Base-by-base conservation (phyloP, 2,888 invertebrate species). In the Choreutis nemorana region DNA sequence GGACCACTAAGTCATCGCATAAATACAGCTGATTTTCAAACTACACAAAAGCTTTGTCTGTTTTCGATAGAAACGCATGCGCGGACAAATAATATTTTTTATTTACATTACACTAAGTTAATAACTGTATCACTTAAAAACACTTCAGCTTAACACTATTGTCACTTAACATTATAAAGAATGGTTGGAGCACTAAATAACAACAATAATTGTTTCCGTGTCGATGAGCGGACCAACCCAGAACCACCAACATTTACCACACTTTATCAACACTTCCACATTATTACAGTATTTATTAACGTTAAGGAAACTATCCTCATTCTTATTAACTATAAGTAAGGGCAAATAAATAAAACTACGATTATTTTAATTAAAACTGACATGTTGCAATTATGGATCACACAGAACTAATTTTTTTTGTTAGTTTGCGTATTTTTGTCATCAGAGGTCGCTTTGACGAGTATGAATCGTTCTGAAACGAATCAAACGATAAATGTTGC, bases 11-110 rank as follows among this genome's bases (percentile, higher is more conserved):
- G 75, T 75, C 81, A 81, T 81, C 58, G 73, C 81, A 77, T 55
- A 47, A 62, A 65, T 71, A 78, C 81, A 81, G 81, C 81, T 81
- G 81, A 82, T 75, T 73, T 67, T 58, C 73, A 72, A 75, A 71
- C 59, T 67, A 72, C 77, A 80, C 75, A 79, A 81, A 81, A 81
- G 81, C 82, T 82, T 82, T 82, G 82, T 82, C 81, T 81, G 71
- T 73, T 72, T 73, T 70, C 60, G 57, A 64, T 61, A 60, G 55
- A 61, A 66, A 73, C 81, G 81, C 81, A 81, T 81, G 81, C 81
- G 81, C 80, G 75, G 60, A 52, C 65, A 60, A 66, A 59, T 58
- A 34, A 68, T 72, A 66, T 72, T 68, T 77, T 72, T 70, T 78
- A 77, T 77, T 77, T 75, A 75, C 73, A 77, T 73, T 73, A 72